Evolutionary conservation across 92 coral and sea anemone species (phyloP), one percentile per base, ranked within the genome.

Genomic region (Porites rus): DNA sequence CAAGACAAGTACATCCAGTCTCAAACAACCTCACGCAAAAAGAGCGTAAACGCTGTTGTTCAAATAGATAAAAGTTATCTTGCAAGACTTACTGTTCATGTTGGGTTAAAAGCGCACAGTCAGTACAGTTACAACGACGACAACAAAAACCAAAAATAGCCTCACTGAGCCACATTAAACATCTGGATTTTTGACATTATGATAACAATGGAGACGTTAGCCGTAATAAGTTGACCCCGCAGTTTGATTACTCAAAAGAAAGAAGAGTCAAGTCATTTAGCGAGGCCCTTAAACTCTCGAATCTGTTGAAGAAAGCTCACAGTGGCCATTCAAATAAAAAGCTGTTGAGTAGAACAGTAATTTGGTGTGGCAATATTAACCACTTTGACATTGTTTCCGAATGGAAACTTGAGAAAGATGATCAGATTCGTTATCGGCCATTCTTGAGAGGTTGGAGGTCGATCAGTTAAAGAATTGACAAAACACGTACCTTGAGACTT

Each of bases 401-500:
- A 56, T 11, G 61, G 61, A 14, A 56, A 56, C 13, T 56, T 56
- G 61, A 56, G 13, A 56, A 56, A 22, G n/a, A 16, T 62, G 19
- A 1, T 7, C 8, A 51, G 50, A 51, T 51, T 10, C 10, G 54
- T 51, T 73, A 10, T 51, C 38, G 8, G 61, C 6, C 60, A 20
- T 18, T 18, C 13, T 19, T n/a, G 46, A 7, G 75, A 56, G 60
- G 66, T 58, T 20, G 38, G 18, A 4, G 76, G 76, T 19, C 18
- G 3, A 11, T 25, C 20, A 25, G 59, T 60, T 17, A 20, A 52
- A 13, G 18, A 53, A 9, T 18, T 8, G 13, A n/a, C 17, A 7
- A 12, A 50, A 21, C 53, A 51, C 63, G 46, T 72, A 83, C 83
- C 76, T 94, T 93, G 90, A 94, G 80, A 71, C 74, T 89, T 80